phyloP scores from a whole-genome alignment of 2,888 invertebrate species.

The Drosophila barbarae region DNA sequence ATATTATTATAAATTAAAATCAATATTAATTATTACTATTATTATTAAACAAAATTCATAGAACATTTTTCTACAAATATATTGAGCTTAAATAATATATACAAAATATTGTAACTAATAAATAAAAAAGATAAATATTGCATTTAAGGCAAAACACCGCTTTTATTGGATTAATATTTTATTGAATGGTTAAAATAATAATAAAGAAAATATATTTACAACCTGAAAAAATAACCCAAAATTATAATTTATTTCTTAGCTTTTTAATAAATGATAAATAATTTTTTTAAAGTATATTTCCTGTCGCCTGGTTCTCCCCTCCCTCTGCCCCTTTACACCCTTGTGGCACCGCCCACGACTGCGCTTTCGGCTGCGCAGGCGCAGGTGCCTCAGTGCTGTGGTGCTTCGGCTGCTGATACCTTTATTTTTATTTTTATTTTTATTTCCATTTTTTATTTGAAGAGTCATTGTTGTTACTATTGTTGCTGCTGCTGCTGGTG shows the following conservation, averaged over 20 bases:
- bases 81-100: no score
- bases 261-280: no score
- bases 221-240: neutral
- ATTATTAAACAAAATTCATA: no score
- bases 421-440: slow-evolving; percentile 5
- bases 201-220: neutral
- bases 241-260: no score
- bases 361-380: slow-evolving; percentile 50
- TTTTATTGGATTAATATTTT: no score
- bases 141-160: no score
- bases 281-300: neutral
- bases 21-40: no score
- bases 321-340: neutral
- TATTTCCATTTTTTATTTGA: slow-evolving; percentile 12
- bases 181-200: no score
- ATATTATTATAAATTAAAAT: no score
- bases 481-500: slow-evolving; percentile 60
- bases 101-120: no score
- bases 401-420: slow-evolving; percentile 34
- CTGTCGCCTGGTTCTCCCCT: neutral
- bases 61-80: no score
- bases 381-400: slow-evolving; percentile 29
- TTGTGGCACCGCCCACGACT: slow-evolving; percentile 42
- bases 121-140: no score
- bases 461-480: slow-evolving; percentile 56